phyloP scores from a whole-genome alignment of 2,113 vertebrate species.

The Thinocorus orbignyianus region DNA sequence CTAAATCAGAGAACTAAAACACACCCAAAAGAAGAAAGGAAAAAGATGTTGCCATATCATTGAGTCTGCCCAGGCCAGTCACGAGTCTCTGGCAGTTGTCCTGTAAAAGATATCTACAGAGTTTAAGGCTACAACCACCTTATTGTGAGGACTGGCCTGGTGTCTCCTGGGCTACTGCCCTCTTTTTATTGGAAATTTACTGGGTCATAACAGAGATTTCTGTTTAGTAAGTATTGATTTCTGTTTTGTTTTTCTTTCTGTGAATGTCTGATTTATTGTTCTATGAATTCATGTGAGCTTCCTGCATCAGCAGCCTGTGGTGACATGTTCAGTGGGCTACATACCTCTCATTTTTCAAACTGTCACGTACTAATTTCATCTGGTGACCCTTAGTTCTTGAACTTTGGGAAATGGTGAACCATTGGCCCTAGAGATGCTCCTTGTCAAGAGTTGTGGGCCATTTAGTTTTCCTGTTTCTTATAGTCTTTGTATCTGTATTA shows the following conservation, averaged over 20 bases:
- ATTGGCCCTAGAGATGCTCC: neutral
- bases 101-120: neutral
- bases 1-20: neutral
- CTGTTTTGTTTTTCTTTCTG: neutral
- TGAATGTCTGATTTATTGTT: neutral
- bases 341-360: neutral
- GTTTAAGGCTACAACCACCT: neutral
- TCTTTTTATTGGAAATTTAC: neutral
- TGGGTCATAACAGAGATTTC: neutral
- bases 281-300: neutral
- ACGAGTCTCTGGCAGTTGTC: fast-evolving
- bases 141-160: neutral
- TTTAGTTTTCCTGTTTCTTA: neutral
- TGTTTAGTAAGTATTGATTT: neutral
- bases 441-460: neutral
- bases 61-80: neutral
- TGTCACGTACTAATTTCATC: neutral
- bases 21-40: neutral
- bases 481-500: neutral
- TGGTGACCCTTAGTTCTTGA: neutral
- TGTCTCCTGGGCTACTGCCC: neutral
- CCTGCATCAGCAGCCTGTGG: neutral
- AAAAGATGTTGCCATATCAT: neutral
- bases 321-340: neutral
- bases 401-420: neutral